Evolutionary conservation across 2,888 invertebrate genomes (phyloP).

Genomic region (Globia sparganii): DNA sequence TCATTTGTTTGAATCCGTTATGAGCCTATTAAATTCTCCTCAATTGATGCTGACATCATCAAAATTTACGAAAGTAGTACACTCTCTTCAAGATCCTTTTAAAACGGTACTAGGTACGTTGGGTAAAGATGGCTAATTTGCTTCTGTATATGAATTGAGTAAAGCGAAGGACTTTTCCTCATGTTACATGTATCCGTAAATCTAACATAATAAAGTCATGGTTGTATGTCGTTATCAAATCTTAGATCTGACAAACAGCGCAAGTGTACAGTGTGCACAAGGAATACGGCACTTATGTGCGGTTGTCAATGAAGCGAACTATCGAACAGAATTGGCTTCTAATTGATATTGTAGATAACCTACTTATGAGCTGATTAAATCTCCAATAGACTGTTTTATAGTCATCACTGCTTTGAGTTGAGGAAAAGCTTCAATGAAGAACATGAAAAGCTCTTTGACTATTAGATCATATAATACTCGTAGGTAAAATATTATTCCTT

Average conservation of each 20-base stretch:
- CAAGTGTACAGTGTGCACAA: constrained; percentile 30
- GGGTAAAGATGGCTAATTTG: constrained; percentile 14
- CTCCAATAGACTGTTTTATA: constrained; percentile 32
- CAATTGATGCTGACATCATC: constrained; percentile 47
- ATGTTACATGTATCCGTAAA: constrained; percentile 22
- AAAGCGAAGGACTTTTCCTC: constrained; percentile 50
- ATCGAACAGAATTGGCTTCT: constrained; percentile 65
- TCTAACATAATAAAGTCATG: constrained; percentile 45
- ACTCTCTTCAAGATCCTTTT: constrained; percentile 28
- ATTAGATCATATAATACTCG: background rate
- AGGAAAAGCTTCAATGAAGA: background rate
- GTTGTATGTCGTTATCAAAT: constrained; percentile 52
- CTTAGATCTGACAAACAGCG: constrained; percentile 46
- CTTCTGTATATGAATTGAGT: constrained; percentile 2
- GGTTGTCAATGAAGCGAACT: constrained; percentile 63
- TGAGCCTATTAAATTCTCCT: constrained; percentile 32
- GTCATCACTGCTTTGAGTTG: constrained; percentile 4
- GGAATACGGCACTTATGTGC: constrained; percentile 49
- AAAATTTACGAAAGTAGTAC: constrained; percentile 41
- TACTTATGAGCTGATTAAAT: constrained; percentile 66
- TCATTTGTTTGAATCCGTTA: constrained; percentile 24
- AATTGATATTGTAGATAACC: constrained; percentile 72
- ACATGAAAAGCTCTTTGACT: background rate
- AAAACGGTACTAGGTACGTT: constrained; percentile 1
- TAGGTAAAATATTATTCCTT: background rate